Evolutionary conservation across 2,113 vertebrate species (phyloP), one percentile per base, ranked within the genome.

Genomic region (Romanogobio albipinnatus): DNA sequence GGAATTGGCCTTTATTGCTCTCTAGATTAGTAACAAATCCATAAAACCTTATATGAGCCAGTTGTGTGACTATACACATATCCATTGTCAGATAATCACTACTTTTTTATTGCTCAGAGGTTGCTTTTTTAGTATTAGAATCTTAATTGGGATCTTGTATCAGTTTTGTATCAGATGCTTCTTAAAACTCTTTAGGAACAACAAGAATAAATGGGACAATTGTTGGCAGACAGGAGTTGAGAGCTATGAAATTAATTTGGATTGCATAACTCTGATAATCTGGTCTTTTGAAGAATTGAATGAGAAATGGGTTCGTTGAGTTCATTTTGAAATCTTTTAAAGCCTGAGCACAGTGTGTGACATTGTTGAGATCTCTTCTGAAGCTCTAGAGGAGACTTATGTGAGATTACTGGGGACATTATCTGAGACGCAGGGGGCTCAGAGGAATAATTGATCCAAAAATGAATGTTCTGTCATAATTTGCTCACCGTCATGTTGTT

Each of bases 251-350:
- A 53, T 53, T 51, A 76, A 76, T 53, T 76, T 76, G 45, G 49
- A 33, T 53, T 2, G 1, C 26, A 33, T 33, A 76, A 76, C 74
- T 26, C 45, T 1, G 45, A 76, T 76, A 76, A 76, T 17, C 74
- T 76, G 45, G n/a, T 53, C 24, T 76, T 76, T 76, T 76, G 74
- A 51, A 76, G 49, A 76, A 49, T 33, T 53, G 47, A 76, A 76
- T 53, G 73, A 53, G 73, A 53, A 51, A 51, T 53, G 73, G 73
- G 73, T 76, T 53, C n/a, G 22, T 24, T 47, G 70, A 47, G 70
- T 73, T 73, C 43, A 26, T 26, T 47, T 73, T 24, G n/a, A 73
- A 47, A 7, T 9, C 10, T 47, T 73, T 29, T 73, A 26, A 73
- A 47, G 19, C 11, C 39, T 6, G 17, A 56, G 39, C 10, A 14